phyloP scores from a whole-genome alignment of 2,888 invertebrate genomes.

The Agrypnus murinus region DNA sequence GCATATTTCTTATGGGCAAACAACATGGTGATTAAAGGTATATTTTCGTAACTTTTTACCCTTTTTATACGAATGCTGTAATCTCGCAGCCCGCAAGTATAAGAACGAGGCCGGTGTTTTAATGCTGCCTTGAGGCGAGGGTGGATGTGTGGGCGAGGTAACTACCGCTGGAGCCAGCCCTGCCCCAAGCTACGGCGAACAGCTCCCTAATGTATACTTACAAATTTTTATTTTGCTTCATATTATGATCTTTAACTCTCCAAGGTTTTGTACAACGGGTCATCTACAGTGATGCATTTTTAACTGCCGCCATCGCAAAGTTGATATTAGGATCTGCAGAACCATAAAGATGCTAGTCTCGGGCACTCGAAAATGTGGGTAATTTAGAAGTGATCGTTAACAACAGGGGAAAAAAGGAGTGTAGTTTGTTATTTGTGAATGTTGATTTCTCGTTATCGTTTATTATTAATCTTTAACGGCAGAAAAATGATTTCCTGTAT shows the following conservation, averaged over 20 bases:
- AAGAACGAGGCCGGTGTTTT: constrained; percentile 50
- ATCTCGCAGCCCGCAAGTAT: constrained; percentile 44
- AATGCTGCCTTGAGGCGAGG: constrained; percentile 63
- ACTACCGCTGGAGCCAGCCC: constrained; percentile 64
- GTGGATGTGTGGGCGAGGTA: constrained; percentile 66
- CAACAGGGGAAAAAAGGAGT: no score
- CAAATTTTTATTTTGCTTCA: constrained; percentile 61
- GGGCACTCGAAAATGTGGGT: no score
- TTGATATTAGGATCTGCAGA: constrained; percentile 10
- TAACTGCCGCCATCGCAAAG: constrained; percentile 34
- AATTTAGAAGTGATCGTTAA: no score
- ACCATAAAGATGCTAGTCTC: constrained; percentile 9
- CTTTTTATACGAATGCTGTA: constrained; percentile 47
- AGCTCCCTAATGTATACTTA: constrained; percentile 65
- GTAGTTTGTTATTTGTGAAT: no score
- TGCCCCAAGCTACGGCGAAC: constrained; percentile 60
- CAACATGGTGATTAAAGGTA: constrained; percentile 33
- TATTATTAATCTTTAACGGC: no score
- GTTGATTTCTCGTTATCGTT: no score
- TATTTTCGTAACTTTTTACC: constrained; percentile 38
- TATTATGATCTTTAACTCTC: constrained; percentile 51
- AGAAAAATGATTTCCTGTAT: no score
- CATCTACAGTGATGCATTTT: constrained; percentile 48
- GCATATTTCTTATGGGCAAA: constrained; percentile 15
- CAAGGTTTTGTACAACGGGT: constrained; percentile 45